Conservation (phyloP, 35 echinoderm and acorn worm genomes). For the Strongylocentrotus purpuratus region DNA sequence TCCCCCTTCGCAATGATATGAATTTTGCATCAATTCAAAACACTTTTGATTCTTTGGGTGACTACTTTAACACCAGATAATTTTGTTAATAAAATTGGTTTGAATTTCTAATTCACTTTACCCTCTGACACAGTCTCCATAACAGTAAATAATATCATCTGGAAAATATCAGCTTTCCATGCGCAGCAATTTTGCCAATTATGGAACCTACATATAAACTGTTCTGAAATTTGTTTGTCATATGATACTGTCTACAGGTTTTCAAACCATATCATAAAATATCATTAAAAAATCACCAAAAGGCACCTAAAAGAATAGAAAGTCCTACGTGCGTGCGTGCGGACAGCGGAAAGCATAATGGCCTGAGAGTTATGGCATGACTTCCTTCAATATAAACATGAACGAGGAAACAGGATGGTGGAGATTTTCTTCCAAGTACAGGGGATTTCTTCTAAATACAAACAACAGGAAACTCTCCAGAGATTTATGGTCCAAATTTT, state of each 20-base stretch:
- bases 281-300: neutral
- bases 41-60: too few species aligned
- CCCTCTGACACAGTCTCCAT: too few species aligned
- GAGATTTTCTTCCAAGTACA: neutral
- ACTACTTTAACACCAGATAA: too few species aligned
- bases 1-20: too few species aligned
- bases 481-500: neutral
- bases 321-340: neutral
- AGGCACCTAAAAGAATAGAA: neutral
- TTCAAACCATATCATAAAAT: neutral
- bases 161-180: too few species aligned
- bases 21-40: too few species aligned
- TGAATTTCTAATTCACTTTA: too few species aligned
- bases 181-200: too few species aligned
- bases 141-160: too few species aligned
- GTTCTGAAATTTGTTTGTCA: neutral
- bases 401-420: neutral
- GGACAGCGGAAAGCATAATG: neutral
- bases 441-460: neutral
- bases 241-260: neutral
- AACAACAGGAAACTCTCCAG: neutral
- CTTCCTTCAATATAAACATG: neutral
- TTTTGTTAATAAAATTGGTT: too few species aligned
- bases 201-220: too few species aligned
- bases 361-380: neutral